phyloP scores from a whole-genome alignment of 2,113 vertebrate genomes.

The Symphodus melops region DNA sequence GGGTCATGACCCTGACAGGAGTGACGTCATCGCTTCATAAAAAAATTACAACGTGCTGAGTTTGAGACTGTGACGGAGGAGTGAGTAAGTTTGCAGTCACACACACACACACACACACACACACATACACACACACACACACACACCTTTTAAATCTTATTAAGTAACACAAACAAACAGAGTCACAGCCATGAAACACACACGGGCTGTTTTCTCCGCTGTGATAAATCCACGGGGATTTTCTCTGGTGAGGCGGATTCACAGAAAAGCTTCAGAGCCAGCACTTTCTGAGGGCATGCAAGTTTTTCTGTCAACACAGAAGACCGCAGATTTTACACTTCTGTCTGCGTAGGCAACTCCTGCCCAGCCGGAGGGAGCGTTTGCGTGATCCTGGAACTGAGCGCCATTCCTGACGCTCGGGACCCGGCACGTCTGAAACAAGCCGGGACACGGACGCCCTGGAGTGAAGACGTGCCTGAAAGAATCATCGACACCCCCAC shows the following conservation, averaged over 20 bases:
- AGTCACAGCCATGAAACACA: conserved; percentile 11
- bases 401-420: conserved; percentile 49
- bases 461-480: conserved; percentile 65
- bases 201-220: conserved; percentile 13
- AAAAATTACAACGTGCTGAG: conserved; percentile 13
- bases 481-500: conserved; percentile 69
- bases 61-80: conserved; percentile 21
- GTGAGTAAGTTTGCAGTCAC: conserved; percentile 53
- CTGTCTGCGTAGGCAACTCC: conserved; percentile 72
- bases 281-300: conserved; percentile 60
- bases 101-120: conserved; percentile 26
- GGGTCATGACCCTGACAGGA: conserved; percentile 23
- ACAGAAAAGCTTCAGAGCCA: conserved; percentile 45
- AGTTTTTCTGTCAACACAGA: conserved; percentile 65
- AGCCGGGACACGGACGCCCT: conserved; percentile 77
- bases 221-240: conserved; percentile 21
- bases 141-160: neutral
- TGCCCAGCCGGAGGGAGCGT: conserved; percentile 64
- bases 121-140: no score
- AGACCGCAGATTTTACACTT: conserved; percentile 41
- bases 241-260: conserved; percentile 32
- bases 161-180: conserved; percentile 42
- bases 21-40: conserved; percentile 24
- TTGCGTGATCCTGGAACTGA: conserved; percentile 65
- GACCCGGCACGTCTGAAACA: conserved; percentile 69